These are phyloP conservation scores for Aspidoscelis tigris DNA, from an alignment of 2,113 vertebrate species.

Conservation along the genomic window DNA sequence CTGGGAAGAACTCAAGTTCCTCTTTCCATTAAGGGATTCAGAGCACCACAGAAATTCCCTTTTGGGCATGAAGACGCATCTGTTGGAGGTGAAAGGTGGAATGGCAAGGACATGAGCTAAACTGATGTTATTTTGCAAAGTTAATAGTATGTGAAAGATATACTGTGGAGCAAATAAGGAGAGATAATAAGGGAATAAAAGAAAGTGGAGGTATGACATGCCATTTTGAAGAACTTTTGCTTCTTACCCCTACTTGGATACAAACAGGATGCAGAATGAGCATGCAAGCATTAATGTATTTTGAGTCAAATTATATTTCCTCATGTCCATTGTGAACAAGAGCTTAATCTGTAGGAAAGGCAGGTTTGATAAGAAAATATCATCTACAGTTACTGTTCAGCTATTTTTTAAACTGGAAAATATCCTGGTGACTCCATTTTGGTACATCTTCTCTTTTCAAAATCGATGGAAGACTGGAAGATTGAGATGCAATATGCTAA, in stretches of 20 bases:
- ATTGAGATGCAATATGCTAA: background rate
- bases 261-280: slow-evolving; percentile 29
- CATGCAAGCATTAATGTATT: slow-evolving; percentile 30
- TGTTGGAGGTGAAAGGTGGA: slow-evolving; percentile 50
- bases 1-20: slow-evolving; percentile 50
- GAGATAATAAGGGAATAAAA: slow-evolving; percentile 26
- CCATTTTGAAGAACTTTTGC: slow-evolving; percentile 19
- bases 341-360: background rate
- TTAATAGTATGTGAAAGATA: slow-evolving; percentile 1
- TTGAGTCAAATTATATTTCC: slow-evolving; percentile 20
- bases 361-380: slow-evolving; percentile 17
- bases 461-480: slow-evolving; percentile 10
- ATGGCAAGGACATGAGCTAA: slow-evolving; percentile 43
- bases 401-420: slow-evolving; percentile 38
- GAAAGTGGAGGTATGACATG: slow-evolving; percentile 8
- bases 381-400: slow-evolving; percentile 54
- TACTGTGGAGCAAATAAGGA: slow-evolving; percentile 15
- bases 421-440: slow-evolving; percentile 24
- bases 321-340: slow-evolving; percentile 34
- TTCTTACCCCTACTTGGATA: background rate
- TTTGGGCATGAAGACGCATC: slow-evolving; percentile 48
- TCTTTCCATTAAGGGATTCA: slow-evolving; percentile 53
- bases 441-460: slow-evolving; percentile 43
- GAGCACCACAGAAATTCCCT: slow-evolving; percentile 58
- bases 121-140: slow-evolving; percentile 42